Evolutionary conservation across 1,140 invertebrate genomes (phyloP), one percentile per base, ranked within the genome.

Genomic region (Drosophila persimilis): DNA sequence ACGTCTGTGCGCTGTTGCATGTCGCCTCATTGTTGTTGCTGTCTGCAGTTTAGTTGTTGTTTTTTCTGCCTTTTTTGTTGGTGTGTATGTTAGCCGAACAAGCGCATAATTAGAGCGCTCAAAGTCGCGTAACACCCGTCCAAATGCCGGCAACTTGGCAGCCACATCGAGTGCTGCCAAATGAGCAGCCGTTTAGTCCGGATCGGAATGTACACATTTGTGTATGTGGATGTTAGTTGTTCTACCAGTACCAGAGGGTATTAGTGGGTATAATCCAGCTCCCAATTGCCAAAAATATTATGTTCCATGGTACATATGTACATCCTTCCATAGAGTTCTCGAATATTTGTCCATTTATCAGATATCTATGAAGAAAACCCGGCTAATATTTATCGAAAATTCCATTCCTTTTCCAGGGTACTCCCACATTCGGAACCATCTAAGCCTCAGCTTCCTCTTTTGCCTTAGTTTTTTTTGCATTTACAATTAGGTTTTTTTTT

Each of bases 41-140:
- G 35, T 39, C 35, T 13, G 35, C 11, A 5, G 35, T 55, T 47
- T n/a, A 47, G 13, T 29, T 51, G 58, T 47, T 43, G 0, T 17
- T 17, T 45, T 47, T 70, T 45, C 15, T 64, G 60, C 20, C 20
- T 20, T 20, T 20, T 20, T 2, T 20, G 47, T n/a, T 31, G 60
- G 50, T 63, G 39, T 60, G 20, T 80, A 47, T 73, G 73, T 65
- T 69, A 64, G 60, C 59, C 56, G 74, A 86, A 88, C 83, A 81
- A 86, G 70, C 69, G 65, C 71, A 75, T 83, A 86, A 86, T 86
- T 86, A 88, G 75, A 84, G 75, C 84, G 78, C 63, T 83, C 83
- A 89, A 79, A 88, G 72, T 88, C 83, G 83, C 83, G 83, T 86
- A 88, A 88, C 83, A 83, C 53, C 78, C 74, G 77, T 73, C 77